These are phyloP conservation scores for Mesoligia furuncula DNA, from an alignment of 2,888 invertebrate species.

Conservation along the genomic window DNA sequence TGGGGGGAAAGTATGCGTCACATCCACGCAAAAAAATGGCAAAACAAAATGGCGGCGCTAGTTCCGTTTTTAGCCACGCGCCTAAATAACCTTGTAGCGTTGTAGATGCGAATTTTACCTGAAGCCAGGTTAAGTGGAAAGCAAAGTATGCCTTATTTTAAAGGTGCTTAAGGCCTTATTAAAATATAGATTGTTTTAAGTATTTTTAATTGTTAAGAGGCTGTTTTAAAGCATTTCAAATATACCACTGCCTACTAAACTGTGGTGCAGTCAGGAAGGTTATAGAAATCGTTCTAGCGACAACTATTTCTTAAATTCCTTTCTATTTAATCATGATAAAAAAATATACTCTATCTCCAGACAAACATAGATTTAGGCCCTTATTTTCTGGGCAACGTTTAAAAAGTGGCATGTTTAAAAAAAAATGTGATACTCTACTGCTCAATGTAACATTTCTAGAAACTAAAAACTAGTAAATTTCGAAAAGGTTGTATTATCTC, in stretches of 20 bases:
- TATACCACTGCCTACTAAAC: background rate
- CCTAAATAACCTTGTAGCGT: background rate
- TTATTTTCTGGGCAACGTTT: background rate
- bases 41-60: background rate
- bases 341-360: background rate
- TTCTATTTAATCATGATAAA: background rate
- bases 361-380: background rate
- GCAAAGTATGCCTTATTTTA: constrained; percentile 42
- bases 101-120: constrained; percentile 30
- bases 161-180: constrained; percentile 41
- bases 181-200: constrained; percentile 24
- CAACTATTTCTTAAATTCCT: constrained; percentile 6
- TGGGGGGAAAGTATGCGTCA: background rate
- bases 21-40: no score
- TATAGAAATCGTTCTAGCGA: constrained; percentile 11
- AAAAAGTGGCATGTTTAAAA: background rate
- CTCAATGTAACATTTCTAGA: constrained; percentile 28
- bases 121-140: constrained; percentile 8
- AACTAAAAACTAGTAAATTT: constrained; percentile 8
- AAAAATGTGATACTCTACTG: constrained; percentile 47
- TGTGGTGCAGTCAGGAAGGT: background rate
- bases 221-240: constrained; percentile 16
- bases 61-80: background rate
- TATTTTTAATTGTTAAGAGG: constrained; percentile 23
- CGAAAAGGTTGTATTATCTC: constrained; percentile 22